Percentiles rank a stretch among this genome's conserved stretches.
Evolutionary conservation across 1,140 invertebrate genomes (phyloP).

Genomic region (Leptopilina clavipes): DNA sequence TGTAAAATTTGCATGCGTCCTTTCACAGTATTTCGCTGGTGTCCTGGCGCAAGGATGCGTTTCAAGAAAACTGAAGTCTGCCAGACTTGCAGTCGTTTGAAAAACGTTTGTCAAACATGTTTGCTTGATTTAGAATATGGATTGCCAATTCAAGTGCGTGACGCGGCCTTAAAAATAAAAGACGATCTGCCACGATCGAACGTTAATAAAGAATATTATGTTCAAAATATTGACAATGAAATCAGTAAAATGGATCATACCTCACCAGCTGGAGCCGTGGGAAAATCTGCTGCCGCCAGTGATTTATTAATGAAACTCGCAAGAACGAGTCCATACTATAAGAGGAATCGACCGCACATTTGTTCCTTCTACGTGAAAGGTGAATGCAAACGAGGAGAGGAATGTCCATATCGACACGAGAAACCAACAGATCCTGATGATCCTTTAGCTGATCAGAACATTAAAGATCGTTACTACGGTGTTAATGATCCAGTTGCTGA

Average conservation of each 20-base stretch:
- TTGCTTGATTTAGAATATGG: conserved; percentile 98
- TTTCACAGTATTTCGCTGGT: conserved; percentile 99
- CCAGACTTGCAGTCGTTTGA: conserved; percentile 98
- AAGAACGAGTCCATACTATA: conserved; percentile 98
- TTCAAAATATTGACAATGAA: conserved; percentile 94
- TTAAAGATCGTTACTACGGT: conserved; percentile 98
- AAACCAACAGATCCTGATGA: conserved; percentile 99
- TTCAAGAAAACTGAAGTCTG: conserved; percentile 99
- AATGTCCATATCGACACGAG: conserved; percentile 99
- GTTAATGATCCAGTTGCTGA: conserved; percentile 99
- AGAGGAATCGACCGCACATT: conserved; percentile 98
- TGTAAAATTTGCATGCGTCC: conserved; percentile 99
- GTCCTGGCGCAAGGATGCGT: conserved; percentile 97
- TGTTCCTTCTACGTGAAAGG: conserved; percentile 99
- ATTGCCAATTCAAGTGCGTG: conserved; percentile 94
- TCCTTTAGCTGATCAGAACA: conserved; percentile 99
- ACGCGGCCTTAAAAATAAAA: conserved; percentile 95
- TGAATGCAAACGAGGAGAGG: conserved; percentile 98
- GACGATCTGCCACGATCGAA: conserved; percentile 97
- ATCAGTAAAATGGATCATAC: conserved; percentile 79
- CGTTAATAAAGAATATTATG: conserved; percentile 99
- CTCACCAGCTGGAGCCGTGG: conserved; percentile 79
- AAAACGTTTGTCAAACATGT: conserved; percentile 99
- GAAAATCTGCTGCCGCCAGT: conserved; percentile 86
- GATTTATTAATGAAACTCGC: conserved; percentile 96